Evolutionary conservation across 2,113 vertebrate genomes (phyloP).

Genomic region (Zootoca vivipara): DNA sequence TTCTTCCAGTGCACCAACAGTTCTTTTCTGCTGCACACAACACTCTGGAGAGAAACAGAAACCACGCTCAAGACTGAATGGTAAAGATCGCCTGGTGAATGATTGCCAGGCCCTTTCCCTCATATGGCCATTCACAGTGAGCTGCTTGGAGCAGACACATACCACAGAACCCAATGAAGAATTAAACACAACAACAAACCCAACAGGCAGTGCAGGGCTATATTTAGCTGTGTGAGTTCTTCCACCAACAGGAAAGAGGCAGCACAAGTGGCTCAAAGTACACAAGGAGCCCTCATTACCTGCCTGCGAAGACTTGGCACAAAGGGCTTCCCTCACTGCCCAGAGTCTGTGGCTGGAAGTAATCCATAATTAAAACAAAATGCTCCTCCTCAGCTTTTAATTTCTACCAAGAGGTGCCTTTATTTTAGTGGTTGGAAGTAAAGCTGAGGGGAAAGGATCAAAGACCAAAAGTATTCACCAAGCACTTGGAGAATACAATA

Average conservation of each 20-base stretch:
- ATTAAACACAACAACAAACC: conserved; percentile 18
- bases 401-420: conserved; percentile 39
- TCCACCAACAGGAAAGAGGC: conserved; percentile 32
- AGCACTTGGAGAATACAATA: conserved; percentile 4
- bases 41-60: neutral
- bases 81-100: conserved; percentile 7
- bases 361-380: conserved; percentile 48
- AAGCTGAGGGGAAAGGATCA: conserved; percentile 20
- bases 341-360: conserved; percentile 30
- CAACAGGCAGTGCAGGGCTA: conserved; percentile 15
- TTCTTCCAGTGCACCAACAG: too few species aligned
- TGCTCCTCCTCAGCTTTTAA: conserved; percentile 17
- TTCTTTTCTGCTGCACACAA: neutral
- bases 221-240: conserved; percentile 32
- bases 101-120: conserved; percentile 1
- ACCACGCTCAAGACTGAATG: neutral
- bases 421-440: conserved; percentile 16
- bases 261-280: conserved; percentile 37
- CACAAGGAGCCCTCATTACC: conserved; percentile 31
- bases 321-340: neutral
- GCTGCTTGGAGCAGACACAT: neutral
- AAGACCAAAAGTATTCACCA: neutral
- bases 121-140: conserved; percentile 33
- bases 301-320: conserved; percentile 30
- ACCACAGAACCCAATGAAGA: conserved; percentile 15